Evolutionary conservation across 2,797 vertebrate genomes (phyloP).

Genomic region (Pseudochirops cupreus): DNA sequence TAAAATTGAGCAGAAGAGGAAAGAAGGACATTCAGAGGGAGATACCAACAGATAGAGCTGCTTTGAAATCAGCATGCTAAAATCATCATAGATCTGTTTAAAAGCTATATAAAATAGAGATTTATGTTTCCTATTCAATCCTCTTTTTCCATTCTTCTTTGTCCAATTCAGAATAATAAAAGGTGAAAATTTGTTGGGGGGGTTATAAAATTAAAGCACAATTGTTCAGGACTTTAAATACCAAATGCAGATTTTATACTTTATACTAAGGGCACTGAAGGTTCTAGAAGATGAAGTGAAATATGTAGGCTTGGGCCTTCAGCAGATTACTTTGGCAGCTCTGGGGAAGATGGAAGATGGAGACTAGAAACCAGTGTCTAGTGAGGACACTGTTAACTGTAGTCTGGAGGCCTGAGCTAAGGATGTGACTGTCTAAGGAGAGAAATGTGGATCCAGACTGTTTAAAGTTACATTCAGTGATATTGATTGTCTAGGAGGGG

Average conservation of each 20-base stretch:
- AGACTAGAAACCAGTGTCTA: background rate
- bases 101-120: background rate
- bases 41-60: background rate
- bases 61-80: background rate
- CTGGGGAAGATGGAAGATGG: background rate
- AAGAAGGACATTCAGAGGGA: background rate
- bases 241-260: background rate
- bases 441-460: conserved; percentile 70
- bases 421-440: conserved; percentile 61
- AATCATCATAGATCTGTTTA: background rate
- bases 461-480: conserved; percentile 74
- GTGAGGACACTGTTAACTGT: background rate
- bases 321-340: background rate
- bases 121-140: background rate
- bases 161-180: background rate
- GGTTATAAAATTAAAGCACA: background rate
- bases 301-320: background rate
- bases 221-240: background rate
- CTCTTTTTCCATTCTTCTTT: background rate
- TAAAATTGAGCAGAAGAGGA: background rate
- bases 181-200: background rate
- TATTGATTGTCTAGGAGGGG: conserved; percentile 78
- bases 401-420: background rate
- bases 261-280: background rate
- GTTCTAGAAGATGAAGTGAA: background rate